A percentile compares a stretch with the other conserved stretches of the same genome.
Evolutionary conservation across 2,888 invertebrate genomes (phyloP).

Genomic region (Zygogramma bicolorata): DNA sequence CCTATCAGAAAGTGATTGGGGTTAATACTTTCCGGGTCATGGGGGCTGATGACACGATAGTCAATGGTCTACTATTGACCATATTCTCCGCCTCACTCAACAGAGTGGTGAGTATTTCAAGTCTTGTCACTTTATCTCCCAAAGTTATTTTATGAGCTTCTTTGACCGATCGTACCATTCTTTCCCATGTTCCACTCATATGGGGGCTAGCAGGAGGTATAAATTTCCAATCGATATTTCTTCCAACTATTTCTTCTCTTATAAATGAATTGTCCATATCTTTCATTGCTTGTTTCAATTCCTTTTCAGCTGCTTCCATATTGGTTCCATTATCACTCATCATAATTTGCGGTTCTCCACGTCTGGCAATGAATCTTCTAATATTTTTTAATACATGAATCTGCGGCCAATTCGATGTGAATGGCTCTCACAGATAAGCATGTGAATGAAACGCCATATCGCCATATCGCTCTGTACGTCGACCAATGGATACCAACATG

Average conservation of each 20-base stretch:
- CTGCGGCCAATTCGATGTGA: neutral
- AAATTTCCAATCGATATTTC: neutral
- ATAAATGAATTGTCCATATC: too few relatives aligned
- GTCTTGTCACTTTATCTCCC: conserved; percentile 10
- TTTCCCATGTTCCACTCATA: conserved; percentile 11
- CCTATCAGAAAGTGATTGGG: conserved; percentile 1
- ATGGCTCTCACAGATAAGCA: conserved; percentile 1
- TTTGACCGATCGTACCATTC: conserved; percentile 9
- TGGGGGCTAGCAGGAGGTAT: neutral
- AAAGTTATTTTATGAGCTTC: neutral
- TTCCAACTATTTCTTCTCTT: neutral
- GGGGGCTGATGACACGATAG: conserved; percentile 8
- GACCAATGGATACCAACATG: neutral
- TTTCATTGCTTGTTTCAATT: conserved; percentile 4
- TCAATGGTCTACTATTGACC: conserved; percentile 24
- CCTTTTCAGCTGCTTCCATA: neutral
- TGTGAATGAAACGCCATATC: neutral
- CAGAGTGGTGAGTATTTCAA: conserved; percentile 6
- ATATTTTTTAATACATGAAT: conserved; percentile 17
- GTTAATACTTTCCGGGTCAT: conserved; percentile 21
- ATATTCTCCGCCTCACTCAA: conserved; percentile 20
- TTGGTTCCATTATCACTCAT: conserved; percentile 17
- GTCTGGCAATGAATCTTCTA: conserved; percentile 10
- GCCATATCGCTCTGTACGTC: neutral
- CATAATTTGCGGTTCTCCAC: neutral